phyloP scores from a whole-genome alignment of 2,888 invertebrate genomes.

The Melipona beecheii region DNA sequence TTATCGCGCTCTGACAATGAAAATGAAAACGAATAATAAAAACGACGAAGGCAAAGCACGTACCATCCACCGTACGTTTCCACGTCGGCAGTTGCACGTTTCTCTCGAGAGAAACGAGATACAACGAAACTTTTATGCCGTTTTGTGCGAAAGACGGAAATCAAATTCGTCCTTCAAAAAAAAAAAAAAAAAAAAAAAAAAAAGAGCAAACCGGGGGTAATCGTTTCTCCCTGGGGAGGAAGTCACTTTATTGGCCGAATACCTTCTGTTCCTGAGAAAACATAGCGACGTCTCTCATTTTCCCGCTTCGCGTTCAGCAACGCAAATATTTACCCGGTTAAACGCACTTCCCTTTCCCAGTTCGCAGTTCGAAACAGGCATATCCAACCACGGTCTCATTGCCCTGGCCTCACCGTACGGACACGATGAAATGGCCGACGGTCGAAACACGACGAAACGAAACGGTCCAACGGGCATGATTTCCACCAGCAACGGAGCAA shows the following conservation, averaged over 20 bases:
- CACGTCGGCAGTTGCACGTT: background rate
- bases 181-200: no score
- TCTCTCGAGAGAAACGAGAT: background rate
- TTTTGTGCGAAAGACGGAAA: background rate
- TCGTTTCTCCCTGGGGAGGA: background rate
- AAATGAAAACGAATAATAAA: background rate
- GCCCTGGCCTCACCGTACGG: background rate
- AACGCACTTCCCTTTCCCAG: constrained; percentile 41
- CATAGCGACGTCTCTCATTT: constrained; percentile 50
- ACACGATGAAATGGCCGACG: constrained; percentile 37
- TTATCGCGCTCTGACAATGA: background rate
- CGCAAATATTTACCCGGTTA: constrained; percentile 60
- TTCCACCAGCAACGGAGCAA: background rate
- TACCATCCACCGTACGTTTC: background rate
- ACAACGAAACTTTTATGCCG: background rate
- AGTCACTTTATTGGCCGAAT: constrained; percentile 39
- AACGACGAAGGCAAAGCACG: background rate
- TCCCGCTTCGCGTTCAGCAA: constrained; percentile 45
- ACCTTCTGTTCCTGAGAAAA: constrained; percentile 18
- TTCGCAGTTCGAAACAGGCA: constrained; percentile 8
- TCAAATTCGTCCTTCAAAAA: constrained; percentile 3
- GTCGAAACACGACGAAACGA: constrained; percentile 28
- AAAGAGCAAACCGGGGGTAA: constrained; percentile 5
- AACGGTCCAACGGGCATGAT: constrained; percentile 23
- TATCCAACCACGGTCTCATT: constrained; percentile 28